Base-by-base conservation (phyloP, 37 sponge, comb jelly and placozoan genomes). In the Theonella swinhoei region DNA sequence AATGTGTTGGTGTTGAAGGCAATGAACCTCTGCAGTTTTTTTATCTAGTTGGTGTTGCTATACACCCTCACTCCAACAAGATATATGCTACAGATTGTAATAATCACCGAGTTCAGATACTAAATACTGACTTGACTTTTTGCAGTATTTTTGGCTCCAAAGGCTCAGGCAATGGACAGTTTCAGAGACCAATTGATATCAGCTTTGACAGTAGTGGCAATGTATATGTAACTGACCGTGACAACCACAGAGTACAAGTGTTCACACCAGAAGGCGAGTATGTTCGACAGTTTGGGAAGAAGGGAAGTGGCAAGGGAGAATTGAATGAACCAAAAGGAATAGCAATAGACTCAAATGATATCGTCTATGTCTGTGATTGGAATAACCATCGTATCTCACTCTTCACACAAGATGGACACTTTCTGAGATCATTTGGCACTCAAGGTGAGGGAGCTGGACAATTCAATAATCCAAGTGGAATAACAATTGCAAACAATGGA, bases 241-340 rank as follows among this genome's bases (percentile, higher is more conserved):
- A 62, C 2, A 72, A 83, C 42, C 36, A 63, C 58, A 36, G 83
- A 9, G 64, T 83, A 40, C 83, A 83, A 63, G 74, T 83, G 32
- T 73, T 83, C 65, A 83, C 39, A 20, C 9, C 74, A 60, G 65
- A 39, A 1, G 83, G 83, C 23, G 29, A 62, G 22, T 83, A 71
- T 35, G 19, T 83, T 0, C 35, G 42, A 8, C 39, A 38, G 43
- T 80, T 80, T 47, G 60, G 81, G 24, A 75, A 58, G 3, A n/a
- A 11, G 1, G 42, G 79, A 31, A 35, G n/a, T 7, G 37, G 42
- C 4, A 30, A 39, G 41, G 68, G 43, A 28, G 61, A 75, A 19
- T 31, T 75, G 1, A 39, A 37, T 1, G n/a, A n/a, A 47, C 61
- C 76, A 4, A 25, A 47, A n/a, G 76, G 54, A 20, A 31, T 75